These are phyloP conservation scores for Meiosimyza decipiens DNA, from an alignment of 2,888 invertebrate genomes.

Conservation along the genomic window DNA sequence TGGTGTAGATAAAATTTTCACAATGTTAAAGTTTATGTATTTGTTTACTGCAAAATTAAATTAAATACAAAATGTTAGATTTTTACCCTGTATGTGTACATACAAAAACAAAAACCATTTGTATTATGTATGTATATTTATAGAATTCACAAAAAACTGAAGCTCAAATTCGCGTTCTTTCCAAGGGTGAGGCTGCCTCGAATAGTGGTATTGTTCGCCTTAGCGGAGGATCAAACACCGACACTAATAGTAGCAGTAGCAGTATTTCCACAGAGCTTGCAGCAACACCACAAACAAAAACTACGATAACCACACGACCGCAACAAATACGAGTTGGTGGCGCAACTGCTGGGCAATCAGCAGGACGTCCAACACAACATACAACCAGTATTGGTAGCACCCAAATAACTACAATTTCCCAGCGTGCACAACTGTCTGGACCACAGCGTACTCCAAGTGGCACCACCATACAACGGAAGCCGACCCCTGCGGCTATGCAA, in stretches of 20 bases:
- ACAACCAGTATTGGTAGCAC: slow-evolving; percentile 45
- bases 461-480: slow-evolving; percentile 50
- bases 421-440: slow-evolving; percentile 41
- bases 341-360: slow-evolving; percentile 2
- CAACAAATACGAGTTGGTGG: slow-evolving; percentile 48
- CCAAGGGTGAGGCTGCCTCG: slow-evolving; percentile 59
- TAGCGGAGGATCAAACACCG: slow-evolving; percentile 45
- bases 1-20: neutral
- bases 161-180: slow-evolving; percentile 63
- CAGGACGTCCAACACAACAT: slow-evolving; percentile 40
- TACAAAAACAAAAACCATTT: slow-evolving; percentile 25
- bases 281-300: slow-evolving; percentile 31
- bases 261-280: slow-evolving; percentile 39
- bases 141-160: slow-evolving; percentile 61
- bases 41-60: too few relatives aligned
- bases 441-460: slow-evolving; percentile 45
- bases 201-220: slow-evolving; percentile 64
- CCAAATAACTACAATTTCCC: slow-evolving; percentile 44
- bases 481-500: slow-evolving; percentile 36
- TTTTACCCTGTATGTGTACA: slow-evolving; percentile 11
- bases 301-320: slow-evolving; percentile 37
- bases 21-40: neutral
- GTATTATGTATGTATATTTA: slow-evolving; percentile 44
- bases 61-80: neutral
- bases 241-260: slow-evolving; percentile 37